Evolutionary conservation across 2,888 invertebrate genomes (phyloP), one percentile per base, ranked within the genome.

Genomic region (Cephus runcator): DNA sequence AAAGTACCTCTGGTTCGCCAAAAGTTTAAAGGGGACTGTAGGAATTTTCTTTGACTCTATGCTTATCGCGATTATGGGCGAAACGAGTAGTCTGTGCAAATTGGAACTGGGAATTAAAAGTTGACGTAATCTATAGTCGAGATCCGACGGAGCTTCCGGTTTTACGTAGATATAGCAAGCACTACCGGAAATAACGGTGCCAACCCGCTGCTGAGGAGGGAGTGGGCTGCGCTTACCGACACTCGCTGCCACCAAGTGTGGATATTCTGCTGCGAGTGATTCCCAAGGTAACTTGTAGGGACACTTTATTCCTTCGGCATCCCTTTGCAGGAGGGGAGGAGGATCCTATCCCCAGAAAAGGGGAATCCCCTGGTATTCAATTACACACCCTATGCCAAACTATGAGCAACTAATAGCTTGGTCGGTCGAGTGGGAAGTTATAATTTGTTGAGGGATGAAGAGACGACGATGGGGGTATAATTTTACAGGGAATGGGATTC

Each of bases 51-150:
- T 40, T 40, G 6, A 2, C 1, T 15, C 40, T 0, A 1, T 40
- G 6, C 15, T 15, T 15, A 40, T 40, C 40, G 40, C 15, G 6
- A 15, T 15, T 40, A 40, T 0, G 15, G 15, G 40, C 0, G 15
- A 4, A 40, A 40, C 6, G 40, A 40, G 15, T 40, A 15, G 40
- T 33, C 33, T 4, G 71, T 30, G n/a, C 6, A n/a, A 71, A 71
- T n/a, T 12, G 12, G 12, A n/a, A 71, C 9, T 31, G 11, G 6
- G 30, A 81, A 82, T 82, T 83, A 83, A 81, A 85, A 86, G 82
- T 84, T 84, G 81, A 80, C 84, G 85, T 85, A 85, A 85, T 85
- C 84, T 84, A 85, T 82, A 81, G 82, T 81, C 23, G 73, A 33
- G 69, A 69, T 69, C 33, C 4, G 31, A 33, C 12, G 69, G 3